Evolutionary conservation across 1,140 invertebrate genomes (phyloP), one percentile per base, ranked within the genome.

Genomic region (Caenorhabditis briggsae): DNA sequence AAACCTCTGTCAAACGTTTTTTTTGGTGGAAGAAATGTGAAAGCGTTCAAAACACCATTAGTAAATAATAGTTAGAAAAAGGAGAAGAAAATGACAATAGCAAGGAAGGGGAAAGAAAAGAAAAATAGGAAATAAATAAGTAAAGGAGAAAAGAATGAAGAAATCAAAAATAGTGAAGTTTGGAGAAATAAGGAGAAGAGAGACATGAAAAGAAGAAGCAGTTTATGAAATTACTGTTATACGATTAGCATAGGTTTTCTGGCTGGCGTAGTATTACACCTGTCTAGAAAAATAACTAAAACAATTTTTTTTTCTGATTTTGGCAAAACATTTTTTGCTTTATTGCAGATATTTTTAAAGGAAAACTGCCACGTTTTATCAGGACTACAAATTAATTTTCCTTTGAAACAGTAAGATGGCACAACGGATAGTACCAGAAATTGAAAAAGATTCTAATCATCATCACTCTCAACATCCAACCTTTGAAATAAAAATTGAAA

Each of bases 31-130:
- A 11, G n/a, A 50, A 50, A 20, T 20, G 46, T 20, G 46, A 78
- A 50, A 23, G 46, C 70, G 46, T 53, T 78, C 70, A 78, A 78
- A 78, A 78, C 70, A 41, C 70, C 70, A 78, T 78, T 78, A 78
- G 70, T 78, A 78, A 78, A 50, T 50, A 78, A 50, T 78, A 78
- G 70, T 78, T 53, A 61, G 33, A 50, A 78, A 78, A 78, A 50
- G 70, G 12, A 43, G 41, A 50, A 23, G 33, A 16, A 64, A 46
- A 70, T 41, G 41, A 70, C 64, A 70, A 70, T 70, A 53, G 33
- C 11, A 43, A 43, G 18, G 14, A 78, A 50, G 23, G 46, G 64
- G 64, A 70, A 70, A 70, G 23, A 70, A 78, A 8, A 33, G 41
- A 78, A 78, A 78, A 16, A 78, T 33, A 33, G 33, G 7, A 46